Percentiles rank a stretch among this genome's conserved stretches.
These are phyloP conservation scores for Mesorhabditis sp. DNA, from an alignment of 2,888 invertebrate genomes.

Conservation along the genomic window DNA sequence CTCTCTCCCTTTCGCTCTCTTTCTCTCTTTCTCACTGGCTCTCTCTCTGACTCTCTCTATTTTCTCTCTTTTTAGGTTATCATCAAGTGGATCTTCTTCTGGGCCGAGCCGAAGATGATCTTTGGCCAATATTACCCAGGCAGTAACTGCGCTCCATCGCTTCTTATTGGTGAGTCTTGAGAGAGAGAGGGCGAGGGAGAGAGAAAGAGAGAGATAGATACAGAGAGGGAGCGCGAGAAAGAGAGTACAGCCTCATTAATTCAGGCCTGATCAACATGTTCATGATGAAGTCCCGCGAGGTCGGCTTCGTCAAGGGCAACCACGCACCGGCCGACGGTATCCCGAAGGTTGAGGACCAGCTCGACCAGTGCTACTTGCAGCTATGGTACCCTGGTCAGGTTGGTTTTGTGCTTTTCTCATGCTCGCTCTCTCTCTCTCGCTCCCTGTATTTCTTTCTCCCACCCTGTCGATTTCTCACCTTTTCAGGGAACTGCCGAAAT, in stretches of 20 bases:
- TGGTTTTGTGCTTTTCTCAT: background rate
- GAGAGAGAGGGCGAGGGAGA: too few relatives aligned
- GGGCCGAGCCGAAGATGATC: constrained; percentile 31
- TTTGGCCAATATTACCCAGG: constrained; percentile 51
- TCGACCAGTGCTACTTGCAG: constrained; percentile 44
- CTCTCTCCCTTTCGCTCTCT: background rate
- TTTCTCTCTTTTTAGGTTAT: constrained; percentile 26
- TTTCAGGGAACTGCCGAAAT: constrained; percentile 48
- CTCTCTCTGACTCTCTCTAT: background rate
- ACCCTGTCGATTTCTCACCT: background rate
- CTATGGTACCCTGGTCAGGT: constrained; percentile 52
- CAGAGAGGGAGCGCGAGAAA: too few relatives aligned
- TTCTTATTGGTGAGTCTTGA: constrained; percentile 73
- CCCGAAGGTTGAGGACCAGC: constrained; percentile 11
- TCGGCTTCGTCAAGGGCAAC: constrained; percentile 13
- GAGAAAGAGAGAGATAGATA: too few relatives aligned
- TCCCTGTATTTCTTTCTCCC: too few relatives aligned
- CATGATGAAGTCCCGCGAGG: constrained; percentile 69
- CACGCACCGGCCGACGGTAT: constrained; percentile 16
- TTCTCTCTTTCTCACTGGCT: too few relatives aligned
- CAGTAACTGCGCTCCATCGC: constrained; percentile 81
- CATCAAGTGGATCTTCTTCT: constrained; percentile 53
- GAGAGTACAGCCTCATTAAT: background rate
- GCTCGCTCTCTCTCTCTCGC: background rate
- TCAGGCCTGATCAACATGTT: constrained; percentile 67